These are phyloP conservation scores for Ictidomys tridecemlineatus DNA, from an alignment of 2,113 vertebrate species.

Conservation along the genomic window DNA sequence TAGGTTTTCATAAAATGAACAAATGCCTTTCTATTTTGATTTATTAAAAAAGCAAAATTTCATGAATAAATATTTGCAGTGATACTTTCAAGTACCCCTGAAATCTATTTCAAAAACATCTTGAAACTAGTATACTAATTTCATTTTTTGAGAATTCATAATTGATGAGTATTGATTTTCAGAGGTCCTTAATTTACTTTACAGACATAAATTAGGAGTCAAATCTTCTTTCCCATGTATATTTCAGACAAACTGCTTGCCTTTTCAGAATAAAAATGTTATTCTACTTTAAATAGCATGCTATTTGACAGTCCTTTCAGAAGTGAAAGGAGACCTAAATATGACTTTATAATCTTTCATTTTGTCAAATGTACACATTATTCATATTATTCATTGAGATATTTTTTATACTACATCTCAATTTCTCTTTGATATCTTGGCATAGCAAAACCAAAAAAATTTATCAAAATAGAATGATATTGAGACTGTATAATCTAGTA, in stretches of 20 bases:
- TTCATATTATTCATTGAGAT: not conserved
- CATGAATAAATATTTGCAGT: not conserved
- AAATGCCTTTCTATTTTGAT: not conserved
- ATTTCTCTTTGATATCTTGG: not conserved
- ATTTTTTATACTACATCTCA: not conserved
- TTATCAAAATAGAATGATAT: no score
- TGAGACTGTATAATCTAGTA: no score
- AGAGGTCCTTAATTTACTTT: slow-evolving; percentile 8
- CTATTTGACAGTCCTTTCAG: not conserved
- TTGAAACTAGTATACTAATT: not conserved
- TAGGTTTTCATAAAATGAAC: not conserved
- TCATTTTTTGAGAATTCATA: slow-evolving; percentile 32
- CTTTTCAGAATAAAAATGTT: slow-evolving; percentile 5
- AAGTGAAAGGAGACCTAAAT: not conserved
- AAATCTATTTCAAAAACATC: slow-evolving; percentile 11
- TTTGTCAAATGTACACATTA: not conserved
- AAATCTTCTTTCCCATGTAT: not conserved
- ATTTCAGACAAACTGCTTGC: not conserved
- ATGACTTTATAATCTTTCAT: not conserved
- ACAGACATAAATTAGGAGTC: not conserved
- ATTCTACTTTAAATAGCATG: not conserved
- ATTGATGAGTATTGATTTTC: slow-evolving; percentile 14
- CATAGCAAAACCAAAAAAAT: not conserved
- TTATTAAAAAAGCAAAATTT: slow-evolving; percentile 10
- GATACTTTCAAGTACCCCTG: not conserved